A percentile compares a stretch with the other conserved stretches of the same genome.
Conservation (phyloP, 2,797 vertebrate species). For the Mycteria americana region DNA sequence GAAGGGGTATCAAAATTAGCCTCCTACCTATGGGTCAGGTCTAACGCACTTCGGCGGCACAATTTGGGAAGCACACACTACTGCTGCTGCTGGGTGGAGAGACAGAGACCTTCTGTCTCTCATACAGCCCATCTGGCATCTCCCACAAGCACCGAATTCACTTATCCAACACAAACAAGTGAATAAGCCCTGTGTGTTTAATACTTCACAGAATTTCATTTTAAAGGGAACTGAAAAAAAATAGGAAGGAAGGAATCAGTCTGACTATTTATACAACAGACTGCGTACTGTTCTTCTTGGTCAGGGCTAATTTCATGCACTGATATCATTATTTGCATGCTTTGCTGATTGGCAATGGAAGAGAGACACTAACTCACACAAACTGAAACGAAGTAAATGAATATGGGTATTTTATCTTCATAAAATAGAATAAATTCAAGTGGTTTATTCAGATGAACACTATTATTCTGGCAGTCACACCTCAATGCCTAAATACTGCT, state of each 20-base stretch:
- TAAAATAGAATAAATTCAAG: neutral
- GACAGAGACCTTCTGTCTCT: conserved; percentile 40
- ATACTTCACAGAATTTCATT: neutral
- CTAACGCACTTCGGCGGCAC: neutral
- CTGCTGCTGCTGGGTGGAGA: neutral
- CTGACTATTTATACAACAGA: conserved; percentile 11
- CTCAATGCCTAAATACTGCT: neutral
- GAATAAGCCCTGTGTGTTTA: conserved; percentile 54
- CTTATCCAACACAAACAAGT: conserved; percentile 1
- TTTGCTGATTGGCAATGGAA: neutral
- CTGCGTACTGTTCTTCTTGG: neutral
- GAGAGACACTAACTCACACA: neutral
- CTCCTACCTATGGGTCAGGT: neutral
- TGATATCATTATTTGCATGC: neutral
- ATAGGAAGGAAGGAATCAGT: conserved; percentile 30
- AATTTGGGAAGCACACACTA: neutral
- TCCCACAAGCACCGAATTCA: conserved; percentile 49
- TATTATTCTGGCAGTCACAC: neutral
- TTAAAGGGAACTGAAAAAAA: neutral
- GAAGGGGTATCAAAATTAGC: neutral
- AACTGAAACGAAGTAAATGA: neutral
- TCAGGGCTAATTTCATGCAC: neutral
- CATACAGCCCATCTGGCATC: conserved; percentile 50
- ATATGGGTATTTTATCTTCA: neutral
- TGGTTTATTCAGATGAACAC: neutral